These are phyloP conservation scores for Cyprinodon variegatus DNA, from an alignment of 2,113 vertebrate genomes.

Conservation along the genomic window DNA sequence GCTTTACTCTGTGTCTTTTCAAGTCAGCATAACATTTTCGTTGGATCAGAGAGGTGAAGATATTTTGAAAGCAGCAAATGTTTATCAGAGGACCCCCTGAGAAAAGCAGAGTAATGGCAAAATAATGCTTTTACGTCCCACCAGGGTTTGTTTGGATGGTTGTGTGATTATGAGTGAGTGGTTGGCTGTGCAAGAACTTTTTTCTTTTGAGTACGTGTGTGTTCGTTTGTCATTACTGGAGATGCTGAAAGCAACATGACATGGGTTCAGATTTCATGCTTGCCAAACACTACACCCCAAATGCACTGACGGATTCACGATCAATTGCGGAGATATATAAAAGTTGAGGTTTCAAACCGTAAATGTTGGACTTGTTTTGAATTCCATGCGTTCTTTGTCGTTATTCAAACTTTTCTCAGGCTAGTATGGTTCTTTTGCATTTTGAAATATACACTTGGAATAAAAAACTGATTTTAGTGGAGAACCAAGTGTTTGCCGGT, in stretches of 20 bases:
- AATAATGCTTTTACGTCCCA: conserved; percentile 42
- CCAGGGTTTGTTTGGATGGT: conserved; percentile 12
- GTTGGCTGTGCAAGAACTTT: neutral
- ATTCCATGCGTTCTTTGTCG: conserved; percentile 1
- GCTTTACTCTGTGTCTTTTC: conserved; percentile 11
- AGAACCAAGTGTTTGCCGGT: neutral
- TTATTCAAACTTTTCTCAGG: conserved; percentile 1
- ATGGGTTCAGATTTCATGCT: neutral
- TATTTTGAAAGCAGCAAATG: conserved; percentile 27
- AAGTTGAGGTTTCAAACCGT: neutral
- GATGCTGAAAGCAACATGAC: neutral
- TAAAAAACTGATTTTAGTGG: neutral
- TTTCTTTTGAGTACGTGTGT: neutral
- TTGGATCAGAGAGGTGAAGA: conserved; percentile 46
- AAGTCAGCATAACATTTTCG: conserved; percentile 36
- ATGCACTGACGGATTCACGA: conserved; percentile 7
- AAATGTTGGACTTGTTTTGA: conserved; percentile 2
- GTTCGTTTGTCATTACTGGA: neutral
- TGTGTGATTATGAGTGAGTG: conserved; percentile 13
- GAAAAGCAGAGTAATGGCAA: conserved; percentile 37
- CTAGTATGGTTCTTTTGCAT: neutral
- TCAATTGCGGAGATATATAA: neutral
- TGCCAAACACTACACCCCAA: conserved; percentile 5
- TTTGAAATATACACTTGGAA: neutral
- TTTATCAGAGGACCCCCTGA: conserved; percentile 41